Evolutionary conservation across 2,113 vertebrate species (phyloP).

Genomic region (Limnothrissa miodon): DNA sequence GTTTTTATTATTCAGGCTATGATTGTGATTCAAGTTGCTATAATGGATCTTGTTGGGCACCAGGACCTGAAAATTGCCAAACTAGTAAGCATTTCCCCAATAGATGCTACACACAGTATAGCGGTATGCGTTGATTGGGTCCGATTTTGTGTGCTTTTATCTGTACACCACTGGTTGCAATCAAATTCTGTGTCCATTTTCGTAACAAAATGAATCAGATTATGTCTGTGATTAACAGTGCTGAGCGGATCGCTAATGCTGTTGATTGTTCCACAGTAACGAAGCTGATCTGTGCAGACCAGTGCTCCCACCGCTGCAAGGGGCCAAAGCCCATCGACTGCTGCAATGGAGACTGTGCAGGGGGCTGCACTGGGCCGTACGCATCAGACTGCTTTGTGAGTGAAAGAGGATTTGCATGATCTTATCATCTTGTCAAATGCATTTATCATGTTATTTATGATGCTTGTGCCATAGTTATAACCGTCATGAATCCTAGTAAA

Average conservation of each 20-base stretch:
- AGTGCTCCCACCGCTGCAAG: conserved; percentile 83
- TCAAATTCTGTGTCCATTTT: too few relatives aligned
- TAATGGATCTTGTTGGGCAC: conserved; percentile 84
- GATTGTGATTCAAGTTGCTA: conserved; percentile 78
- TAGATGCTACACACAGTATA: too few relatives aligned
- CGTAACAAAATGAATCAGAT: too few relatives aligned
- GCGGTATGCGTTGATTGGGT: too few relatives aligned
- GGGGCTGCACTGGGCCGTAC: conserved; percentile 83
- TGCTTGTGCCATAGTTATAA: background rate
- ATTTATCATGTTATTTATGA: background rate
- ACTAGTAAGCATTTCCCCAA: conserved; percentile 76
- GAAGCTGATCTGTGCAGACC: conserved; percentile 83
- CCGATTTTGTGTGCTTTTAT: too few relatives aligned
- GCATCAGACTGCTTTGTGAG: conserved; percentile 89
- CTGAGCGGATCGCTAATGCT: background rate
- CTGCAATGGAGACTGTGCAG: conserved; percentile 90
- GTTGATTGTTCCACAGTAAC: conserved; percentile 72
- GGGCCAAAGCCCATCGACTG: conserved; percentile 86
- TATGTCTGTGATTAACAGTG: background rate
- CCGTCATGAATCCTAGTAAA: too few relatives aligned
- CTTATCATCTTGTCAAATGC: background rate
- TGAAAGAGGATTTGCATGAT: background rate
- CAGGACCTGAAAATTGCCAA: conserved; percentile 84
- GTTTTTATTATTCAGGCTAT: conserved; percentile 70
- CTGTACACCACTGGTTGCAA: too few relatives aligned